Evolutionary conservation across 2,888 invertebrate species (phyloP).

Genomic region (Altica lythri): DNA sequence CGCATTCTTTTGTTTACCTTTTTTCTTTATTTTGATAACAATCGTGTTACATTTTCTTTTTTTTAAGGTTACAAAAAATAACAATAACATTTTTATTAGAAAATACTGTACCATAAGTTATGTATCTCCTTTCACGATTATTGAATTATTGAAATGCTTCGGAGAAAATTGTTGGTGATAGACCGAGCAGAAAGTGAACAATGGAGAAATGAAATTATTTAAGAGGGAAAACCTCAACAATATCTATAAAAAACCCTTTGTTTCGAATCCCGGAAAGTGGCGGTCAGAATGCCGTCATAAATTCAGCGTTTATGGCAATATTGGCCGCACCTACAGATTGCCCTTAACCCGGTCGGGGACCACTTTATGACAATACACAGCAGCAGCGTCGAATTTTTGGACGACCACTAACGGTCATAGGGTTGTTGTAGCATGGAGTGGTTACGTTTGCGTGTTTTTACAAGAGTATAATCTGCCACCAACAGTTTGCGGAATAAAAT

Average conservation of each 20-base stretch:
- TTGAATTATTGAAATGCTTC: too few species aligned
- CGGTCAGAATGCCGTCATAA: not conserved
- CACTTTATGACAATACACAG: constrained; percentile 4
- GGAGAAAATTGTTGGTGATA: too few species aligned
- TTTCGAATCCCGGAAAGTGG: not conserved
- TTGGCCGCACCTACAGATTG: constrained; percentile 3
- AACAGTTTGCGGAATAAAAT: constrained; percentile 50
- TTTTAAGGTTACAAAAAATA: too few species aligned
- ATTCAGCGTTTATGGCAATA: constrained; percentile 2
- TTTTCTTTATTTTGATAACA: too few species aligned
- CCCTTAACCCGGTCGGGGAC: not conserved
- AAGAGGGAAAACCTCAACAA: too few species aligned
- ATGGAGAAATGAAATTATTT: too few species aligned
- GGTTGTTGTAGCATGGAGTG: constrained; percentile 36
- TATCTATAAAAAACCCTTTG: not conserved
- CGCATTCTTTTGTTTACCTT: too few species aligned
- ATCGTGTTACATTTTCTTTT: too few species aligned
- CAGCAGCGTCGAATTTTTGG: constrained; percentile 43
- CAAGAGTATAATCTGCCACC: constrained; percentile 50
- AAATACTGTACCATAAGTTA: too few species aligned
- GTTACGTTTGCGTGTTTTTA: constrained; percentile 51
- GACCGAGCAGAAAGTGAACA: too few species aligned
- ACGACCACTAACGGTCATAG: constrained; percentile 33
- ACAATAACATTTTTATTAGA: too few species aligned
- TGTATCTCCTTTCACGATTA: too few species aligned